phyloP scores from a whole-genome alignment of 2,888 invertebrate genomes.

The Nesidiocoris tenuis region DNA sequence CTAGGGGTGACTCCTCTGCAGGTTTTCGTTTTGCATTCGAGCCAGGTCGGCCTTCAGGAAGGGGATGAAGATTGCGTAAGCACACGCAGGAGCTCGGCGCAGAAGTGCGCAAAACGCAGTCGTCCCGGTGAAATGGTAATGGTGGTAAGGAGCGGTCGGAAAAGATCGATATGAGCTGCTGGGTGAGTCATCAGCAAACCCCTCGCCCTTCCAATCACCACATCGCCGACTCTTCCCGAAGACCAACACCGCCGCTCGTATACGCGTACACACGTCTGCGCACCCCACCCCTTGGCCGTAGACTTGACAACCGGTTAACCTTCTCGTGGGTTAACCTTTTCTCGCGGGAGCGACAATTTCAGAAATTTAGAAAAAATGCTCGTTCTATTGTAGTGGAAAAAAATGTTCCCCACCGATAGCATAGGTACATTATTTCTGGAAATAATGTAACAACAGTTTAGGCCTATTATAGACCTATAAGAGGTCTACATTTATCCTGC shows the following conservation, averaged over 20 bases:
- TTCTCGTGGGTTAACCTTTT: constrained; percentile 31
- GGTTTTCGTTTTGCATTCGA: constrained; percentile 34
- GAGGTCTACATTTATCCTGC: no score
- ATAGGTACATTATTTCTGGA: no score
- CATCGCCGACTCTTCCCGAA: constrained; percentile 6
- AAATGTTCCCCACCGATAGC: no score
- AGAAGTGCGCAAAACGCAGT: not conserved
- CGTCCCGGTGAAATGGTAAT: not conserved
- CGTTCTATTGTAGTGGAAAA: no score
- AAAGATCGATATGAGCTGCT: constrained; percentile 41
- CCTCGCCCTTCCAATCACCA: not conserved
- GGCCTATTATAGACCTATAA: no score
- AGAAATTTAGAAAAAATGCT: no score
- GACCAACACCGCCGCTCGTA: not conserved
- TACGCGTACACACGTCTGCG: not conserved
- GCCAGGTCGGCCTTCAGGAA: constrained; percentile 31
- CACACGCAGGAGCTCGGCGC: constrained; percentile 28
- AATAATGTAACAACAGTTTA: no score
- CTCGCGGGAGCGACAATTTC: no score
- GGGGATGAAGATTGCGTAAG: constrained; percentile 41
- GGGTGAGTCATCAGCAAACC: constrained; percentile 44
- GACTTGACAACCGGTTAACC: constrained; percentile 22
- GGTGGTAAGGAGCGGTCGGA: constrained; percentile 19
- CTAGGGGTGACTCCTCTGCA: not conserved
- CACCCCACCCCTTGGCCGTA: not conserved